These are phyloP conservation scores for Coptotermes formosanus DNA, from an alignment of 1,140 invertebrate species.

Conservation along the genomic window DNA sequence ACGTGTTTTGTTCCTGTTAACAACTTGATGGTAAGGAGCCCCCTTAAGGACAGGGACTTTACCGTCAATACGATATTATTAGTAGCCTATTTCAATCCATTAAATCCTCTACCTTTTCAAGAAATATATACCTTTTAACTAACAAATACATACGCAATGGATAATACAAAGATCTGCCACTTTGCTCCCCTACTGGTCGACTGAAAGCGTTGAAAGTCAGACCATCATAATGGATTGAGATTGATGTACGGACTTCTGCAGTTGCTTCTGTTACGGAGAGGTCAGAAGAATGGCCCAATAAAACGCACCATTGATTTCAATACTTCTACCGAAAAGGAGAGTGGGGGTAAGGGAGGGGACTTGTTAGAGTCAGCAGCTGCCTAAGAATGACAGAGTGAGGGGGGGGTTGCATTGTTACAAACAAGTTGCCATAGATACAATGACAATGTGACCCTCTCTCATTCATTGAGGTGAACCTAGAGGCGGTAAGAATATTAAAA, in stretches of 20 bases:
- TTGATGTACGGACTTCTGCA: neutral
- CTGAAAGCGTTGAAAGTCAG: neutral
- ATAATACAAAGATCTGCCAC: neutral
- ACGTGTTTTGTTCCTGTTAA: too few species aligned
- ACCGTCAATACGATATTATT: constrained; percentile 3
- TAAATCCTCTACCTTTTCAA: neutral
- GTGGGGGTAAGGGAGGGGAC: neutral
- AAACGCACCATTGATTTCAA: constrained; percentile 31
- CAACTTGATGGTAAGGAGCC: neutral
- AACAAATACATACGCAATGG: neutral
- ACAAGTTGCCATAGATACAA: constrained; percentile 25
- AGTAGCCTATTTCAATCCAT: constrained; percentile 13
- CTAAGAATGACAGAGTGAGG: neutral
- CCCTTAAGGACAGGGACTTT: neutral
- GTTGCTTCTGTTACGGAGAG: neutral
- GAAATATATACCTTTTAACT: constrained; percentile 20
- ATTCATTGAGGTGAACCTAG: constrained; percentile 12
- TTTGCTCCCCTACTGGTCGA: neutral
- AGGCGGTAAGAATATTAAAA: constrained; percentile 17
- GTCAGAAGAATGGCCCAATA: constrained; percentile 28
- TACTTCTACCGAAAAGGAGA: neutral
- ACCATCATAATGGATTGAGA: constrained; percentile 30
- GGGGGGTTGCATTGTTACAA: neutral
- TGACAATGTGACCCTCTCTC: neutral
- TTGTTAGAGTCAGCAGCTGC: constrained; percentile 25